Evolutionary conservation across 2,888 invertebrate species (phyloP).

Genomic region (Venustoraphidia nigricollis): DNA sequence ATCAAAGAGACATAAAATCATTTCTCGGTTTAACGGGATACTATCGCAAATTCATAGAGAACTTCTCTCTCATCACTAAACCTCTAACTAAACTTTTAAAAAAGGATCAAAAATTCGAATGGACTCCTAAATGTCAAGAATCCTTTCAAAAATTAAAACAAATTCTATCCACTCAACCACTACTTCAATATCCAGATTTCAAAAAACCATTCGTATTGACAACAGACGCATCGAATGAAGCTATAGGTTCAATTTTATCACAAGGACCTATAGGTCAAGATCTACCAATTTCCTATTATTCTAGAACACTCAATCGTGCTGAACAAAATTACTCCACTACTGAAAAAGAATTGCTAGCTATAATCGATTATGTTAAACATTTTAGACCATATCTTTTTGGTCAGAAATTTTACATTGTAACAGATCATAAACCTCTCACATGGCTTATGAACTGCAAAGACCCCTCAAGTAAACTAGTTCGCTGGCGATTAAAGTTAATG

Average conservation of each 20-base stretch:
- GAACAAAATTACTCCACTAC: too few species aligned
- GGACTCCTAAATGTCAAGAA: constrained; percentile 15
- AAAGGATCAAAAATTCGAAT: constrained; percentile 3
- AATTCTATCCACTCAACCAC: constrained; percentile 7
- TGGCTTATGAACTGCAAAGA: too few species aligned
- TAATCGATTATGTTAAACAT: too few species aligned
- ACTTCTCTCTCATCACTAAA: constrained; percentile 13
- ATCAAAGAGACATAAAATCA: constrained; percentile 15
- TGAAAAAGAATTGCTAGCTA: too few species aligned
- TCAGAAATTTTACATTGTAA: too few species aligned
- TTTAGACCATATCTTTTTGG: too few species aligned
- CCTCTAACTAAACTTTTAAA: constrained; percentile 15
- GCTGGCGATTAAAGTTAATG: constrained; percentile 18
- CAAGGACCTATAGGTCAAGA: constrained; percentile 11
- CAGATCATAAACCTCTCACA: too few species aligned
- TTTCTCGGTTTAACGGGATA: constrained; percentile 16
- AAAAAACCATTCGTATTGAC: constrained; percentile 13
- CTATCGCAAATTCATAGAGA: constrained; percentile 16
- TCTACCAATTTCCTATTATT: constrained; percentile 15
- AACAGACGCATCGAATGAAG: constrained; percentile 13
- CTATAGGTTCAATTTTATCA: constrained; percentile 7
- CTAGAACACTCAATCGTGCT: too few species aligned
- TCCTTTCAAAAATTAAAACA: constrained; percentile 24
- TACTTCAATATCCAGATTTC: constrained; percentile 15
- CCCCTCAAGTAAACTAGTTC: constrained; percentile 14